Evolutionary conservation across 2,113 vertebrate species (phyloP).

Genomic region (Azemiops feae): DNA sequence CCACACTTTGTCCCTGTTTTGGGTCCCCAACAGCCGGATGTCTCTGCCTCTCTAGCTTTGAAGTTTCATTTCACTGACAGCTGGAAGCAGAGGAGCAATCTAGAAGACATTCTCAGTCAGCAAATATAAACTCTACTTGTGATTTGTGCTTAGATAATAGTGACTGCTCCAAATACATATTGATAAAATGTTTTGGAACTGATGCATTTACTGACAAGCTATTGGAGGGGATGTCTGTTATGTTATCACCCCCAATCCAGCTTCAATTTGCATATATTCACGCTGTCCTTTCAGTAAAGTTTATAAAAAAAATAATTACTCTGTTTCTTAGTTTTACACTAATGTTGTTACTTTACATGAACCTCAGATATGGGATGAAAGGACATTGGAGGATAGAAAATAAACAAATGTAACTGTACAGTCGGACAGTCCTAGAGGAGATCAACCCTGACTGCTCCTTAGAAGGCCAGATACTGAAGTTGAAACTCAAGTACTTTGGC

Average conservation of each 20-base stretch:
- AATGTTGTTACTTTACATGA: background rate
- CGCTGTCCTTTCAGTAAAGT: background rate
- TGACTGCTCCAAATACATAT: background rate
- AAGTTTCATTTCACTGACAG: background rate
- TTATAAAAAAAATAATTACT: background rate
- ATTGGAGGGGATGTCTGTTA: background rate
- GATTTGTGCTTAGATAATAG: background rate
- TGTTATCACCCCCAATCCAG: background rate
- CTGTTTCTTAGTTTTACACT: background rate
- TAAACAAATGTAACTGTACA: background rate
- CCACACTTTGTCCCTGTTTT: background rate
- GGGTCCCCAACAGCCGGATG: background rate
- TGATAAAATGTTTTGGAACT: background rate
- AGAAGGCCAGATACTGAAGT: no score
- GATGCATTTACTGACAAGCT: background rate
- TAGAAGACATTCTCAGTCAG: background rate
- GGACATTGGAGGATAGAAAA: conserved; percentile 8
- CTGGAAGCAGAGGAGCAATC: background rate
- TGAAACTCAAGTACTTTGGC: no score
- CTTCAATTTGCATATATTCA: background rate
- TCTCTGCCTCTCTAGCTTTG: background rate
- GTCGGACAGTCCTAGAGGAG: no score
- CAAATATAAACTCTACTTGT: background rate
- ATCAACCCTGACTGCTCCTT: no score
- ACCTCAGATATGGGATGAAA: background rate